Evolutionary conservation across 2,888 invertebrate genomes (phyloP).

Genomic region (Cremastinae sp.): DNA sequence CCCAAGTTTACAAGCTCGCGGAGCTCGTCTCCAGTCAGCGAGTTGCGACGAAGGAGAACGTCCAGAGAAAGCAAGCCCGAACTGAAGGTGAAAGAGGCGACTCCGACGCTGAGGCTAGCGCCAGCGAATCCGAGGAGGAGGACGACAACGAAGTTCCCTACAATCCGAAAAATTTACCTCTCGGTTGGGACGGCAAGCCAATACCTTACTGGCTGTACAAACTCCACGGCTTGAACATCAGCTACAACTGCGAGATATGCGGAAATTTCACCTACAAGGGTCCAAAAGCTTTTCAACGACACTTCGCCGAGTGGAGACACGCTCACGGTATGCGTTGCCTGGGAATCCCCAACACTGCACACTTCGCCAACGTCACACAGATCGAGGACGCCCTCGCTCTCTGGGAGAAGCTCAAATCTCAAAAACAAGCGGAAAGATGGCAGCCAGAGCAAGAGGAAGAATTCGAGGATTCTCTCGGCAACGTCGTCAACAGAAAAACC

Average conservation of each 20-base stretch:
- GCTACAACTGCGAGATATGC: constrained; percentile 99
- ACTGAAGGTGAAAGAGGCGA: constrained; percentile 96
- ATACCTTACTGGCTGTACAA: constrained; percentile 99
- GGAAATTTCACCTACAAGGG: constrained; percentile 99
- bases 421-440: constrained; percentile 97
- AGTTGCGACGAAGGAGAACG: constrained; percentile 97
- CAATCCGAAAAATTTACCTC: constrained; percentile 99
- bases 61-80: constrained; percentile 98
- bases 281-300: constrained; percentile 99
- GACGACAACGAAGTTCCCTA: constrained; percentile 97
- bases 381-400: constrained; percentile 98
- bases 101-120: constrained; percentile 94
- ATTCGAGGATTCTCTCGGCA: constrained; percentile 98
- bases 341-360: constrained; percentile 99
- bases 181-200: constrained; percentile 99
- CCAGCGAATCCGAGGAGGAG: constrained; percentile 89
- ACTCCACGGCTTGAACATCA: constrained; percentile 98
- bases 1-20: constrained; percentile 93
- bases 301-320: constrained; percentile 96
- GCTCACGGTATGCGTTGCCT: constrained; percentile 98
- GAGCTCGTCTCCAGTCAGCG: constrained; percentile 93
- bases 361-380: constrained; percentile 99
- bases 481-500: constrained; percentile 99
- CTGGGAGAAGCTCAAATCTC: constrained; percentile 98
- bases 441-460: constrained; percentile 98